phyloP scores from a whole-genome alignment of 2,113 vertebrate genomes.

The Numida meleagris region DNA sequence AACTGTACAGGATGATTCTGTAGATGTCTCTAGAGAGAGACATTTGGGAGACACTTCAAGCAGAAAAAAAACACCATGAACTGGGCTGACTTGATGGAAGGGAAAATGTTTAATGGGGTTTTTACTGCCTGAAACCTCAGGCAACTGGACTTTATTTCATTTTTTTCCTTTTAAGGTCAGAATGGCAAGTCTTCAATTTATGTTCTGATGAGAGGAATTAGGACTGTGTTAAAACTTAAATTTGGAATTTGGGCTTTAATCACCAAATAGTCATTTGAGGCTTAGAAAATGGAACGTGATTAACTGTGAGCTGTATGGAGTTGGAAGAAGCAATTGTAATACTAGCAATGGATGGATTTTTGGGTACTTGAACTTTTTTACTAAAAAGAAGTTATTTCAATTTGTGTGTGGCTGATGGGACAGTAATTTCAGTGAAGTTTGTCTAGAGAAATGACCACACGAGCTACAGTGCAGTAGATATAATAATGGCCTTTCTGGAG shows the following conservation, averaged over 20 bases:
- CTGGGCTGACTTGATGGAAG: neutral
- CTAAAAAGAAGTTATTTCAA: neutral
- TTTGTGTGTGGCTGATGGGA: neutral
- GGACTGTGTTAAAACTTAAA: neutral
- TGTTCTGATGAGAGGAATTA: neutral
- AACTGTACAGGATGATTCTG: neutral
- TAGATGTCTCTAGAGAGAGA: neutral
- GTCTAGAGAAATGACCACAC: neutral
- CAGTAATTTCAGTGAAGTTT: neutral
- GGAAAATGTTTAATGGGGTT: neutral
- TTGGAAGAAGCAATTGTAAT: neutral
- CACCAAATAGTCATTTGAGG: neutral
- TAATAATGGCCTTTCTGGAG: neutral
- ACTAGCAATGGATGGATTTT: neutral
- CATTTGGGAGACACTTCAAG: neutral
- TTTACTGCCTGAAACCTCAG: neutral
- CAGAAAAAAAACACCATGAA: neutral
- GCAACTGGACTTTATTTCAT: neutral
- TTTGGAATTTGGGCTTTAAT: neutral
- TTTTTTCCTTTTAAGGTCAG: neutral
- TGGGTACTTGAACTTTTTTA: neutral
- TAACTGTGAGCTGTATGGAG: neutral
- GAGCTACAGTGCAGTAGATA: neutral
- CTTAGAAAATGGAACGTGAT: neutral
- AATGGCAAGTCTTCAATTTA: neutral